These are phyloP conservation scores for Caradrina kadenii DNA, from an alignment of 2,888 invertebrate species.

Conservation along the genomic window DNA sequence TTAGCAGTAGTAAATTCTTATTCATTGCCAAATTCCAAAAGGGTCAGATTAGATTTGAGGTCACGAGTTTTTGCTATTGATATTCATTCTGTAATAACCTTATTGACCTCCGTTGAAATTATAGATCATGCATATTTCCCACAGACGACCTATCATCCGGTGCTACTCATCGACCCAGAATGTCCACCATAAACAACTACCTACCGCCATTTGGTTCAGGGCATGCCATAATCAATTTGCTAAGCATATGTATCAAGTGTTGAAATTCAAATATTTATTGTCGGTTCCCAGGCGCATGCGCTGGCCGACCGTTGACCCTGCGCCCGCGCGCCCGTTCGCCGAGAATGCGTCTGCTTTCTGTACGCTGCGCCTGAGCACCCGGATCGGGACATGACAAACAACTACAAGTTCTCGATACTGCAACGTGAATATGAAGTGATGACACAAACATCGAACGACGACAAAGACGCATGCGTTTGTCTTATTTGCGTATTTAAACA, in stretches of 20 bases:
- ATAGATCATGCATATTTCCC: conserved; percentile 7
- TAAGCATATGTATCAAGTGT: conserved; percentile 89
- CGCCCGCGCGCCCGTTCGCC: conserved; percentile 72
- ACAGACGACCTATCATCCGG: conserved; percentile 18
- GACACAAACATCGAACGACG: conserved; percentile 35
- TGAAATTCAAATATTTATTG: conserved; percentile 90
- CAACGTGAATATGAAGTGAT: conserved; percentile 59
- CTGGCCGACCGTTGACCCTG: conserved; percentile 88
- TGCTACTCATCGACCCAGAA: conserved; percentile 67
- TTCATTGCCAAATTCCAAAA: conserved; percentile 4
- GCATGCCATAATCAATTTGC: conserved; percentile 86
- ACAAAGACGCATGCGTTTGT: conserved; percentile 28
- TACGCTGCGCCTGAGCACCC: conserved; percentile 75
- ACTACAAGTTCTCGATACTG: conserved; percentile 70
- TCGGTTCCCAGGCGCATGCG: conserved; percentile 86
- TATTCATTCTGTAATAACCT: not conserved
- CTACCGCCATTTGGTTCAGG: conserved; percentile 71
- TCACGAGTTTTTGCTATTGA: not conserved
- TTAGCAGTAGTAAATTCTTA: conserved; percentile 1
- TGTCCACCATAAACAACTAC: conserved; percentile 76
- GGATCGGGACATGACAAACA: conserved; percentile 73
- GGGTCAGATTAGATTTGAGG: conserved; percentile 18
- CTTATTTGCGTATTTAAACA: conserved; percentile 44
- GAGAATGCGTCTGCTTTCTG: conserved; percentile 82
- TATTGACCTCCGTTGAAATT: conserved; percentile 11